These are phyloP conservation scores for Sebastes elongatus DNA, from an alignment of 2,797 vertebrate species.

Conservation along the genomic window DNA sequence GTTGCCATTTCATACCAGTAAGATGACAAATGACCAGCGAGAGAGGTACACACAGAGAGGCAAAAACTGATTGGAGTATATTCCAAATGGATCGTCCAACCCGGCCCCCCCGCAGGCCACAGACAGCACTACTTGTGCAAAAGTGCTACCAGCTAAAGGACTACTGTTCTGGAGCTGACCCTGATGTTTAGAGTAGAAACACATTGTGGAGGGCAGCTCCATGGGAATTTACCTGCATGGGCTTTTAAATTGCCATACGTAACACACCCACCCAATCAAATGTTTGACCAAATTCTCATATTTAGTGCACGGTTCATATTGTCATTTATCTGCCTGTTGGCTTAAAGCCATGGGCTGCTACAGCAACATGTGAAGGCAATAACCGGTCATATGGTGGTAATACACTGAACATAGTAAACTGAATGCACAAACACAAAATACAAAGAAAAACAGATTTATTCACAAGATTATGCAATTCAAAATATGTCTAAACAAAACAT, in stretches of 20 bases:
- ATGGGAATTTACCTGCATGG: neutral
- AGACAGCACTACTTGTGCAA: neutral
- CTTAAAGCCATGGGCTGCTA: neutral
- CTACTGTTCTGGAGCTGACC: neutral
- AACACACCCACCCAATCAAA: neutral
- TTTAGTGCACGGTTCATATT: neutral
- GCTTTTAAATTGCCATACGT: neutral
- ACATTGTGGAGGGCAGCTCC: neutral
- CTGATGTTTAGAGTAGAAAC: neutral
- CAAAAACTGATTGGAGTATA: no score
- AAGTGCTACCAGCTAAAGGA: neutral
- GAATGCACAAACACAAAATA: slow-evolving; percentile 6
- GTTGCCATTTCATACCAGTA: neutral
- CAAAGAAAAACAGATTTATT: slow-evolving; percentile 67
- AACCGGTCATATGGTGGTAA: neutral
- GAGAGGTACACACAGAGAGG: neutral
- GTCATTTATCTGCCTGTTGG: neutral
- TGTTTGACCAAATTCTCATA: neutral
- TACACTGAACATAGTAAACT: neutral
- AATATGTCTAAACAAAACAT: slow-evolving; percentile 31
- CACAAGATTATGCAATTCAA: slow-evolving; percentile 40
- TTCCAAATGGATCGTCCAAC: no score
- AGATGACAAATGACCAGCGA: neutral
- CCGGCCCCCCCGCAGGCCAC: no score
- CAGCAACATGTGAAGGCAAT: neutral